Evolutionary conservation across 2,113 vertebrate genomes (phyloP), one percentile per base, ranked within the genome.

Genomic region (Pseudopodoces humilis): DNA sequence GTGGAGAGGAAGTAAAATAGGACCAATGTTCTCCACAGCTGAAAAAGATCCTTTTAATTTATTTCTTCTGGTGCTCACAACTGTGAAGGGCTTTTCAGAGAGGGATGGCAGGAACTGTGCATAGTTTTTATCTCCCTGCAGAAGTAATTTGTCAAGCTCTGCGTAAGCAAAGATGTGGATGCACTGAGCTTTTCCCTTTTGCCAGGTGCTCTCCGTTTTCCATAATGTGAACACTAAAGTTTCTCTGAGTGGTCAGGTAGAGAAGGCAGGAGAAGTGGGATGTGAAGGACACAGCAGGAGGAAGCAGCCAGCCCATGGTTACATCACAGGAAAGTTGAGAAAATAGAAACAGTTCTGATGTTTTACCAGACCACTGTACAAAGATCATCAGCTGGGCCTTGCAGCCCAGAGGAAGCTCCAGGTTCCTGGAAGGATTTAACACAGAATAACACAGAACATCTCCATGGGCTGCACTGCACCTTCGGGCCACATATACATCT

Each of bases 401-500:
- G 9, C 9, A 56, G 63, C 6, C 14, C 37, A 25, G 77, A 50
- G 11, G 35, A 31, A 88, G 18, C 43, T 87, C 20, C 59, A 74
- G 15, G 4, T 28, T 86, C 25, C 43, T 49, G 31, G 25, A 49
- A 37, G 25, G 79, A 62, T 55, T 62, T 76, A 33, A 37, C 25
- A n/a, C 35, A 71, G 25, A 49, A 35, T 27, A 52, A 11, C 56
- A 33, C 39, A 41, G n/a, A 82, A 22, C 25, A 44, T 27, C 28
- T 83, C n/a, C 6, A 0, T 14, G 28, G 63, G 33, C 50, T 65
- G 9, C 22, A 8, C 8, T 9, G 5, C 22, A 59, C 78, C 72
- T 52, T 88, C 0, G 0, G 47, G 15, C 47, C 23, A 5, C 37
- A 3, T 2, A 4, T 1, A 25, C 25, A 44, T 15, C 41, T 86